Conservation (phyloP, 1,140 invertebrate genomes). For the Bombus cullumanus region DNA sequence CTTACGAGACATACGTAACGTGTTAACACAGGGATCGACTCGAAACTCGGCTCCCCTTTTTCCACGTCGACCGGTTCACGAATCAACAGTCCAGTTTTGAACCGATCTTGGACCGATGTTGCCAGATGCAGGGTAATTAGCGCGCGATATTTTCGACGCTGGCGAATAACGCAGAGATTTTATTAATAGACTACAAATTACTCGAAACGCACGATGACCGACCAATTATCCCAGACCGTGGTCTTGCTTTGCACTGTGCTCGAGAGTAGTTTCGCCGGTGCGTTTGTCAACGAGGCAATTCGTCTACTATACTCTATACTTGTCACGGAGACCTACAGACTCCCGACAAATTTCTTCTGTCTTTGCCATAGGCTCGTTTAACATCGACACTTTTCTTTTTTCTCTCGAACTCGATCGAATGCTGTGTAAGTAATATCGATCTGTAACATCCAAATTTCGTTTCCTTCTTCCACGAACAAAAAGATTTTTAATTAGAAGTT, state of each 20-base stretch:
- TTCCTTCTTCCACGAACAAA: no score
- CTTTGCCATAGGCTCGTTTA: not conserved
- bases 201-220: conserved; percentile 59
- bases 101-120: conserved; percentile 1
- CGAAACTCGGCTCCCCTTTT: not conserved
- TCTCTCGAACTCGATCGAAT: not conserved
- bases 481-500: no score
- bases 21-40: not conserved
- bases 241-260: conserved; percentile 19
- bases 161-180: conserved; percentile 52
- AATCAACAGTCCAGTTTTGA: not conserved
- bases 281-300: conserved; percentile 29
- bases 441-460: no score
- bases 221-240: conserved; percentile 56
- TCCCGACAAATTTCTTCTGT: conserved; percentile 29
- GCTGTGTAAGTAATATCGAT: no score
- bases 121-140: conserved; percentile 66
- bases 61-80: not conserved
- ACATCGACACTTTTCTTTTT: not conserved
- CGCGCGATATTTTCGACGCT: conserved; percentile 26
- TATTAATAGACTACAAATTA: conserved; percentile 72
- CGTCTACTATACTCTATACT: not conserved
- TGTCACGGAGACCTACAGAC: not conserved
- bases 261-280: conserved; percentile 22
- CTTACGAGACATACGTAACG: not conserved